Evolutionary conservation across 2,113 vertebrate species (phyloP).

Genomic region (Hypomesus transpacificus): DNA sequence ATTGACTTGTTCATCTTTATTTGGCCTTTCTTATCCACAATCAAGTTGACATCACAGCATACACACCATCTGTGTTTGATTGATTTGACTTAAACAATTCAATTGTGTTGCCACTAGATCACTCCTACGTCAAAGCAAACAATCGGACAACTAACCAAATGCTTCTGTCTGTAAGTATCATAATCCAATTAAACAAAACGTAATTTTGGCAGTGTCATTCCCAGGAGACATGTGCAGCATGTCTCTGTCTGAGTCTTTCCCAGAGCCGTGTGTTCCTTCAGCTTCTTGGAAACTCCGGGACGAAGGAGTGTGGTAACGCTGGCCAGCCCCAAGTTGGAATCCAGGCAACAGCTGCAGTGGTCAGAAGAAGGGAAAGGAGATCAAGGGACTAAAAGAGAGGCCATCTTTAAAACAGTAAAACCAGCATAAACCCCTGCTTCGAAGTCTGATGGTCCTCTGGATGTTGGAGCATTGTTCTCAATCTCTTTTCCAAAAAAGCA

Average conservation of each 20-base stretch:
- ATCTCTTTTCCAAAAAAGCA: too few relatives aligned
- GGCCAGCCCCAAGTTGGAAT: not conserved
- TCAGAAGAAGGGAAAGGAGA: not conserved
- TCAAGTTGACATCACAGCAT: too few relatives aligned
- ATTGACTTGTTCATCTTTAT: too few relatives aligned
- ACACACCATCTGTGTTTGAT: too few relatives aligned
- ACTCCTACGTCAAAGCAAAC: too few relatives aligned
- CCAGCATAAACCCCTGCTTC: not conserved
- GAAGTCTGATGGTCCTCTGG: not conserved
- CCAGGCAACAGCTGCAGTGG: conserved; percentile 11
- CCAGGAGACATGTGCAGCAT: conserved; percentile 1
- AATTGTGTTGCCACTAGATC: too few relatives aligned
- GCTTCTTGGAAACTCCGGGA: conserved; percentile 12
- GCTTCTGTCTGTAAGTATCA: not conserved
- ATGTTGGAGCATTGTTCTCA: too few relatives aligned
- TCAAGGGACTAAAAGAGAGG: not conserved
- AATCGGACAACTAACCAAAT: not conserved
- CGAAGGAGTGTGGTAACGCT: conserved; percentile 1
- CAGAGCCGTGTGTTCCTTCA: conserved; percentile 2
- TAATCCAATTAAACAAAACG: not conserved
- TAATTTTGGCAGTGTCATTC: too few relatives aligned
- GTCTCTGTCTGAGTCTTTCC: not conserved
- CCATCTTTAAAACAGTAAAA: conserved; percentile 2
- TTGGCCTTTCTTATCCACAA: too few relatives aligned
- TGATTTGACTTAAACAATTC: too few relatives aligned